Evolutionary conservation across 2,797 vertebrate species (phyloP), one percentile per base, ranked within the genome.

Genomic region (Crenuchus spilurus): DNA sequence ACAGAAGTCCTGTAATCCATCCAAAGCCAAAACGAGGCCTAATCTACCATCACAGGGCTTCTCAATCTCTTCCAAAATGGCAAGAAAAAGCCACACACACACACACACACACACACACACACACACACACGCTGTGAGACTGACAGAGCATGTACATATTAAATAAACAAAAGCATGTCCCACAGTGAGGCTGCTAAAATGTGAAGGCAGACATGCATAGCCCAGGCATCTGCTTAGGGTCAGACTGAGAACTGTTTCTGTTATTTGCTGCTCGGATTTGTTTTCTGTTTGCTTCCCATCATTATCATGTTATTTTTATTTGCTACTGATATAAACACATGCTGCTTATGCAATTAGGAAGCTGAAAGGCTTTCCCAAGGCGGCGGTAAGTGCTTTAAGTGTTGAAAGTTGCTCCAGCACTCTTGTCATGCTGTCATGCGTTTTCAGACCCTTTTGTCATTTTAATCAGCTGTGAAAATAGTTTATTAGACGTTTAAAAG

Each of bases 211-310:
- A 33, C 42, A 33, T 55, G 61, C 64, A 67, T 75, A 54, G 63
- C 52, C 18, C 55, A 14, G 69, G 41, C 70, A 73, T 73, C 70
- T 73, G 70, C 55, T 65, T 42, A 31, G 28, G 30, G n/a, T 58
- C 55, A 37, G 55, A 58, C 31, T 11, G n/a, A 10, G 16, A 58
- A 58, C 22, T 22, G 55, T 22, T 18, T 0, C 16, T 18, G 13
- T 26, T 30, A 28, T 54, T 58, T 33, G 31, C 31, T 22, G 20
- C 2, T 2, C 7, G 18, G n/a, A 35, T 58, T 35, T 58, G 31
- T 20, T 58, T 58, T 46, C 11, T 28, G 24, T 64, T 46, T 11
- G 9, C 46, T 42, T 42, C 20, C 9, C 60, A 42, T 41, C 13
- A 16, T 44, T 62, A 42, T 62, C 22, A 24, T 41, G 13, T 7